Evolutionary conservation across 2,113 vertebrate genomes (phyloP).

Genomic region (Bombycilla garrulus): DNA sequence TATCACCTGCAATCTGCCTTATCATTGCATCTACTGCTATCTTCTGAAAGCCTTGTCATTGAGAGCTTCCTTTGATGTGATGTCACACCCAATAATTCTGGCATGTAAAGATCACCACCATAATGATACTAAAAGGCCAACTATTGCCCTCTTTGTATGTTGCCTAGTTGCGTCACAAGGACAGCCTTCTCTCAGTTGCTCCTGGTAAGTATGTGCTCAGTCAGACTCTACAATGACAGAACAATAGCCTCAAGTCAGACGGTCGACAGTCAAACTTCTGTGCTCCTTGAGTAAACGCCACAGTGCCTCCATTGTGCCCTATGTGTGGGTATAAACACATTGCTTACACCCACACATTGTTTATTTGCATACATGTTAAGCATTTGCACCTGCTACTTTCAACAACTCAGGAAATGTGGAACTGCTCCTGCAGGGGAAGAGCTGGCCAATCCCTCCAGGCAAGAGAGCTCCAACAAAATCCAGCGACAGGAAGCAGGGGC

Average conservation of each 20-base stretch:
- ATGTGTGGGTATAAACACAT: background rate
- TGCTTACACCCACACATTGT: background rate
- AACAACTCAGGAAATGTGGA: background rate
- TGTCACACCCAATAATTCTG: background rate
- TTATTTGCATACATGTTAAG: background rate
- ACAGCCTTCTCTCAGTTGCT: background rate
- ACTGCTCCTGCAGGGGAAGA: background rate
- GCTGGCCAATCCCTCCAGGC: background rate
- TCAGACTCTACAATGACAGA: background rate
- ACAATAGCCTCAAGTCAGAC: background rate
- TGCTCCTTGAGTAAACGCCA: background rate
- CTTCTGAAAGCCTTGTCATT: background rate
- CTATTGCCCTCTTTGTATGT: background rate
- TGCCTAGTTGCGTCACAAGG: background rate
- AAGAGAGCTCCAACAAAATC: background rate
- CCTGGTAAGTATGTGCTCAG: background rate
- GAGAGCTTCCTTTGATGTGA: background rate
- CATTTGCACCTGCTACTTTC: background rate
- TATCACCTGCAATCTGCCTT: background rate
- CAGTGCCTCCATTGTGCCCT: background rate
- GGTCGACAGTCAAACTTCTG: background rate
- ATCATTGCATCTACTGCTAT: background rate
- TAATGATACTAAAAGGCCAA: background rate
- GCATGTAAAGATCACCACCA: background rate
- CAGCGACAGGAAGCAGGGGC: background rate